Conservation (phyloP, 2,888 invertebrate genomes). For the Eupelmus urozonus region DNA sequence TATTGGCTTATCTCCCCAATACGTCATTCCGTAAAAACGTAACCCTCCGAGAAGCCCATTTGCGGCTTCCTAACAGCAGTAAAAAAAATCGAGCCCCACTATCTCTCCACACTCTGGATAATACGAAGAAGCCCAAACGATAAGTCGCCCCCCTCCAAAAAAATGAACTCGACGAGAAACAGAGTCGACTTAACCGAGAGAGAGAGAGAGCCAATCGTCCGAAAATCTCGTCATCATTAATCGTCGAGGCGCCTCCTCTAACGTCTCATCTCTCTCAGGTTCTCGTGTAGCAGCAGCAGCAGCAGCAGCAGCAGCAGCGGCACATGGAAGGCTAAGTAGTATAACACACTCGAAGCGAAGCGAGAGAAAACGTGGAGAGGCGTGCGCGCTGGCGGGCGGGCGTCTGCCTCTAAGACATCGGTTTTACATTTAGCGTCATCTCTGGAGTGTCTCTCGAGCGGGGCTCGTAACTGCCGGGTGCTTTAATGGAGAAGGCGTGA, state of each 20-base stretch:
- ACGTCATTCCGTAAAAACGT: no score
- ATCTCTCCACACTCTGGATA: no score
- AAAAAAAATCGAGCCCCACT: no score
- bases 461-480: slow-evolving; percentile 43
- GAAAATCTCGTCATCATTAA: slow-evolving; percentile 55
- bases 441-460: slow-evolving; percentile 56
- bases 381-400: neutral
- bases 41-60: neutral
- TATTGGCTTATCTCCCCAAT: no score
- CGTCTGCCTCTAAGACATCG: slow-evolving; percentile 53
- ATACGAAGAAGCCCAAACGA: neutral
- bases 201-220: slow-evolving; percentile 31
- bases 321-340: neutral
- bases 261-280: neutral
- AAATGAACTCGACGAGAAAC: neutral
- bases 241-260: no score
- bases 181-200: neutral
- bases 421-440: slow-evolving; percentile 60
- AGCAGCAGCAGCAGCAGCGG: neutral
- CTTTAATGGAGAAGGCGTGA: slow-evolving; percentile 57
- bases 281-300: slow-evolving; percentile 23
- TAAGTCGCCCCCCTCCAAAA: neutral
- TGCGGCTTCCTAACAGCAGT: neutral
- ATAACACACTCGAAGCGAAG: neutral
- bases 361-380: slow-evolving; percentile 31